Evolutionary conservation across 2,888 invertebrate species (phyloP), one percentile per base, ranked within the genome.

Genomic region (Pollenia amentaria): DNA sequence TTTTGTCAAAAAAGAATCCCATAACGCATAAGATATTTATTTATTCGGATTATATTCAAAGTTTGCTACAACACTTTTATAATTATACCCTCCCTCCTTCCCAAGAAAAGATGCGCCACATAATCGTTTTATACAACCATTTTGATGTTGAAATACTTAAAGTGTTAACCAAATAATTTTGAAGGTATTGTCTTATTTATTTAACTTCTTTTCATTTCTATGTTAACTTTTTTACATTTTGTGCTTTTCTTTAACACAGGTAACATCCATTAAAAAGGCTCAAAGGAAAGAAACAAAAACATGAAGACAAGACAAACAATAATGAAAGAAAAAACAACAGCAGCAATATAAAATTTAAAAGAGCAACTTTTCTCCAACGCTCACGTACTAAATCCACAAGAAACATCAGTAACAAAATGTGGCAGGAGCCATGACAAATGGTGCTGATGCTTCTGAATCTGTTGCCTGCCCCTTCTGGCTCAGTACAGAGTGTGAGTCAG

Each of bases 381-480:
- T 67, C 67, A 79, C 78, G 65, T 76, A 79, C 44, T 73, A 64
- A 79, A 76, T 64, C 69, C 72, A 84, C 84, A 84, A 84, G 40
- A 84, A 80, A 72, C 84, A 75, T 81, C 72, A 72, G 72, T 46
- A 76, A 81, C 60, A 67, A 65, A 80, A 79, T 69, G 76, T 87
- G 84, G 73, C 84, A 87, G 67, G 53, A 69, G 69, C 79, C 78
- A 76, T 77, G 84, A 84, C 87, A 80, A 84, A 83, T 84, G 73
- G 72, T 80, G 80, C 38, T 70, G 64, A 44, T 80, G 85, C 72
- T 85, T 72, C 70, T 78, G 70, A 77, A 72, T 72, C 65, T 60
- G 53, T 81, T 70, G 67, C 11, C 70, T 76, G 46, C 29, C 42
- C 51, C 72, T 9, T 40, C 42, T 51, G 42, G 60, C 21, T 62